Evolutionary conservation across 2,888 invertebrate species (phyloP), one percentile per base, ranked within the genome.

Genomic region (Hetaerina titia): DNA sequence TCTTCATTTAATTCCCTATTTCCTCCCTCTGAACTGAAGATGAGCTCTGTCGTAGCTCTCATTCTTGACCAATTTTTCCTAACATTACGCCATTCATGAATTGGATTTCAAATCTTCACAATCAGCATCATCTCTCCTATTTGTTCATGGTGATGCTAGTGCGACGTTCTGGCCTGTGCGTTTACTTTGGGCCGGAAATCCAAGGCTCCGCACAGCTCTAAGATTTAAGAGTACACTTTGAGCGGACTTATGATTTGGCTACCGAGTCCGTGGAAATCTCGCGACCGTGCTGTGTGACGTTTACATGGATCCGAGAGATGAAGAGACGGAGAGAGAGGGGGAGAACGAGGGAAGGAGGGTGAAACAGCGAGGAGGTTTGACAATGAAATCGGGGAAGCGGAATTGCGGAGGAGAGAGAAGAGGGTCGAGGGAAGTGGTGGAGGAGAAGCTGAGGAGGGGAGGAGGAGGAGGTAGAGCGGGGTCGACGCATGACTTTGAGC

Each of bases 381-480:
- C 90, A 63, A 31, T 69, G 56, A 64, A 22, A 63, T n/a, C 1
- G 58, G 31, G 25, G 17, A 9, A 64, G 64, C 64, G 45, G 19
- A 69, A 64, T 19, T 15, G 90, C 31, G 90, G 58, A 57, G 45
- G 17, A 8, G 60, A 64, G 19, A 58, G 11, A n/a, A 89, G 89
- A 25, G 1, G 89, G 22, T 63, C 56, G 25, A 15, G n/a, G 92
- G 81, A 31, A 45, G 63, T 2, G 64, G 57, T 31, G 88, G 57
- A 89, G 95, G 87, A 31, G n/a, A n/a, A n/a, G n/a, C n/a, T n/a
- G n/a, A n/a, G 87, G 25, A 58, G 19, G 45, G 58, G 60, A 63
- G 63, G 69, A 31, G n/a, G 87, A 87, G 88, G 56, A 15, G 88
- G n/a, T 22, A 69, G 7, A 69, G 69, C 13, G n/a, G 69, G 69